Conservation (phyloP, 2,797 vertebrate species). For the Bradypodion pumilum region DNA sequence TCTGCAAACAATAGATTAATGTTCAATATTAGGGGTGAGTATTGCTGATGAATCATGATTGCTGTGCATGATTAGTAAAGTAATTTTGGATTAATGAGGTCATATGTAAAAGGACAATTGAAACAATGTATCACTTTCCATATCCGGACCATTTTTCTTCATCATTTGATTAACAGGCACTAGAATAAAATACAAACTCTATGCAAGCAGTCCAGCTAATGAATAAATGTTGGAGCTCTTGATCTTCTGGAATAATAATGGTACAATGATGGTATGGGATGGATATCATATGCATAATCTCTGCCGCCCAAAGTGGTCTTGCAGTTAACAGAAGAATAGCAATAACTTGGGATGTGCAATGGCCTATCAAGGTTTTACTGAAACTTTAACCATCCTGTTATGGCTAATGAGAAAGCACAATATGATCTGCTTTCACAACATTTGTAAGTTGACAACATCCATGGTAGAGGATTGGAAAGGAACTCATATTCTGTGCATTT, state of each 20-base stretch:
- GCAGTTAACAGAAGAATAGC: neutral
- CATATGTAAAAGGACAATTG: conserved; percentile 18
- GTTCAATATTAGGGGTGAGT: neutral
- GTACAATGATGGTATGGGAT: neutral
- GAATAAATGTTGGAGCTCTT: neutral
- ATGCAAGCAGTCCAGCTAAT: neutral
- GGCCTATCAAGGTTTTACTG: neutral
- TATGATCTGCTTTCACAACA: neutral
- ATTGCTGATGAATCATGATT: neutral
- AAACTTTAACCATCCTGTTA: neutral
- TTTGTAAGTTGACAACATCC: neutral
- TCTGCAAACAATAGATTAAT: neutral
- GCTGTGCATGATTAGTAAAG: conserved; percentile 25
- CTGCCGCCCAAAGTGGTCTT: neutral
- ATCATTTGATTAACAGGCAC: neutral
- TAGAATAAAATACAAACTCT: neutral
- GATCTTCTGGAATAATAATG: no score
- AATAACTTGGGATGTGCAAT: neutral
- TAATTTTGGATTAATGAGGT: conserved; percentile 19
- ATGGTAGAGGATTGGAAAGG: neutral
- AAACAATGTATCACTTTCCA: neutral
- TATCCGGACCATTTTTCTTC: accelerated
- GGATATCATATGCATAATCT: neutral
- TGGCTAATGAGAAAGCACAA: neutral
- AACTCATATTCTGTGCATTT: neutral